These are phyloP conservation scores for Halcyon senegalensis DNA, from an alignment of 2,113 vertebrate genomes.

Conservation along the genomic window DNA sequence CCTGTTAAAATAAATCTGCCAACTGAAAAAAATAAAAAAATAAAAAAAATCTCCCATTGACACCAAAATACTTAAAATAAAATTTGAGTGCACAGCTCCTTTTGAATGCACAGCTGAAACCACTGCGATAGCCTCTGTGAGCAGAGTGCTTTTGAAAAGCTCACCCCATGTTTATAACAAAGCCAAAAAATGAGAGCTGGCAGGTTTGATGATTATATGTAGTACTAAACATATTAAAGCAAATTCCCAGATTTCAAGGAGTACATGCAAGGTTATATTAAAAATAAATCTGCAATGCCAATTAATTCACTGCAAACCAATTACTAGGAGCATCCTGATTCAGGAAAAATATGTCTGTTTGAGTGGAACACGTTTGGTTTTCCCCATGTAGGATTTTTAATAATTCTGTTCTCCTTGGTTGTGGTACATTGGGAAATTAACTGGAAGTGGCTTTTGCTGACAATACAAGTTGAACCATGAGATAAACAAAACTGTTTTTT, in stretches of 20 bases:
- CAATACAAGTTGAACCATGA: not conserved
- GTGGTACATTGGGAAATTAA: not conserved
- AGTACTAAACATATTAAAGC: not conserved
- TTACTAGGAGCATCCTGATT: not conserved
- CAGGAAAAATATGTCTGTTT: not conserved
- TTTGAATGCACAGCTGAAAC: conserved; percentile 64
- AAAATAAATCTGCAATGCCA: conserved; percentile 29
- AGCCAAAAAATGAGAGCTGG: not conserved
- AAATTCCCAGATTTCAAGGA: not conserved
- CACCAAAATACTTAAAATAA: not conserved
- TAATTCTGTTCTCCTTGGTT: not conserved
- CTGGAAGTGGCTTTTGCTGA: conserved; percentile 1
- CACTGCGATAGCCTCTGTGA: conserved; percentile 36
- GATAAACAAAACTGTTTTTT: not conserved
- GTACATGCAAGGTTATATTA: not conserved
- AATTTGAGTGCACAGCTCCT: not conserved
- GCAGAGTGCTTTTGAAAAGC: conserved; percentile 41
- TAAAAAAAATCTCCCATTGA: not conserved
- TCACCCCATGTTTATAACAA: conserved; percentile 34
- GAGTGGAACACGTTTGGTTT: not conserved
- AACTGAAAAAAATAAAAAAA: not conserved
- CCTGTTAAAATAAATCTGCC: not conserved
- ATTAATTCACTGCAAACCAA: conserved; percentile 9
- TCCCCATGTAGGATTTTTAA: not conserved
- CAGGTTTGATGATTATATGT: conserved; percentile 22